Conservation (phyloP, 2,113 vertebrate species). For the Zosterops lateralis region DNA sequence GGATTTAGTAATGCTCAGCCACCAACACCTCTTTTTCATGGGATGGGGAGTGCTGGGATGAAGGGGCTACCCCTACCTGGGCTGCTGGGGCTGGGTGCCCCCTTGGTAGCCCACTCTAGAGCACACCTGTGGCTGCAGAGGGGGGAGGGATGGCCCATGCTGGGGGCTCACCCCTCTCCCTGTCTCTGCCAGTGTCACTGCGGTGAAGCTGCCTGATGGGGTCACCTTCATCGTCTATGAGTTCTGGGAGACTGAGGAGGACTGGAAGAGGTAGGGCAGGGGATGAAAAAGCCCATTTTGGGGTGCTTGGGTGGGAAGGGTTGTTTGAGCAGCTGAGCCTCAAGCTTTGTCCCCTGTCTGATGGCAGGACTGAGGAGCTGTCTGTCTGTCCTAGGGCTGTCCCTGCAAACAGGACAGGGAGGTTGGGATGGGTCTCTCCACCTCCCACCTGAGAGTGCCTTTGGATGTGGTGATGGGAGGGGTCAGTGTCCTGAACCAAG, state of each 20-base stretch:
- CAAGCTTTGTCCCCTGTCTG: neutral
- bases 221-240: conserved; percentile 3
- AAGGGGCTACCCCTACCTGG: neutral
- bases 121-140: neutral
- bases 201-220: neutral
- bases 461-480: neutral
- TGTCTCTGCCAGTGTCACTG: neutral
- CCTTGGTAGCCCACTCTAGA: neutral
- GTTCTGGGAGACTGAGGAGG: conserved; percentile 22
- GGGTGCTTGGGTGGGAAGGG: neutral
- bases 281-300: neutral
- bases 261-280: conserved; percentile 14
- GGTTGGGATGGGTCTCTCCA: neutral
- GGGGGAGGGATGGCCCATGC: neutral
- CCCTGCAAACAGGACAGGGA: neutral
- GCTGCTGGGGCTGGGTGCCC: neutral
- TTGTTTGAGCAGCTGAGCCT: neutral
- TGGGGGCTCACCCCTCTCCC: neutral
- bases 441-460: neutral
- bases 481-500: neutral
- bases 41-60: neutral
- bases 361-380: neutral
- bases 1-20: neutral
- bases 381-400: neutral
- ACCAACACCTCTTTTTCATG: neutral